Conservation (phyloP, 2,113 vertebrate genomes). For the Argyrosomus japonicus region DNA sequence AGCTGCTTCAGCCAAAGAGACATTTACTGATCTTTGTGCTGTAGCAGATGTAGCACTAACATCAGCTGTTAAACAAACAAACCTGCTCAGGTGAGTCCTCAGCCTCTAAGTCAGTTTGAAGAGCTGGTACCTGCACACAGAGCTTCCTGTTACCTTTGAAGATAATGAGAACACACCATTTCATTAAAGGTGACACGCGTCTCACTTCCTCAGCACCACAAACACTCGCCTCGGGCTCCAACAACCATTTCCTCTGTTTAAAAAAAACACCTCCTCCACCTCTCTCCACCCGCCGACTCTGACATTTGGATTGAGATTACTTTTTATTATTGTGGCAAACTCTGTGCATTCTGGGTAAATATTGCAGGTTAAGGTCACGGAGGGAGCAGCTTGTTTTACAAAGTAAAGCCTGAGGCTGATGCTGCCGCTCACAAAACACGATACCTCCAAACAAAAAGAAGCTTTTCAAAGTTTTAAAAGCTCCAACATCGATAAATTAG, state of each 20-base stretch:
- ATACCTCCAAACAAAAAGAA: slow-evolving; percentile 18
- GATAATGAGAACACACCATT: slow-evolving; percentile 57
- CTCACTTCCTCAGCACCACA: slow-evolving; percentile 26
- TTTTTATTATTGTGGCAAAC: slow-evolving; percentile 65
- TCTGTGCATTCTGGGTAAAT: slow-evolving; percentile 73
- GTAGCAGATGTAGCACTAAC: too few relatives aligned
- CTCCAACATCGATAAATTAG: slow-evolving; percentile 41
- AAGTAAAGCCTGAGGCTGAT: slow-evolving; percentile 55
- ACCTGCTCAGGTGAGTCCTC: too few relatives aligned
- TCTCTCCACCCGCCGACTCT: slow-evolving; percentile 28
- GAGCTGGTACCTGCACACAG: slow-evolving; percentile 25
- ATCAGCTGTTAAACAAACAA: too few relatives aligned
- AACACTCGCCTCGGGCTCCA: slow-evolving; percentile 45
- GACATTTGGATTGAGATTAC: slow-evolving; percentile 77
- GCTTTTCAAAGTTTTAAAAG: slow-evolving; percentile 54
- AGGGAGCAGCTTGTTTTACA: slow-evolving; percentile 68
- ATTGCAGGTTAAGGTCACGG: slow-evolving; percentile 52
- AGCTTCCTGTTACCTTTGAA: slow-evolving; percentile 30
- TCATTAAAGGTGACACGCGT: slow-evolving; percentile 60
- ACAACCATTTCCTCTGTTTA: slow-evolving; percentile 36
- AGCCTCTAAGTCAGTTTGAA: slow-evolving; percentile 4
- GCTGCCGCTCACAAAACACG: not conserved
- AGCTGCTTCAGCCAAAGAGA: too few relatives aligned
- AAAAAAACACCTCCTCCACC: slow-evolving; percentile 7
- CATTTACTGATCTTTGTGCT: too few relatives aligned